Evolutionary conservation across 2,113 vertebrate species (phyloP).

Genomic region (Sorex fumeus): DNA sequence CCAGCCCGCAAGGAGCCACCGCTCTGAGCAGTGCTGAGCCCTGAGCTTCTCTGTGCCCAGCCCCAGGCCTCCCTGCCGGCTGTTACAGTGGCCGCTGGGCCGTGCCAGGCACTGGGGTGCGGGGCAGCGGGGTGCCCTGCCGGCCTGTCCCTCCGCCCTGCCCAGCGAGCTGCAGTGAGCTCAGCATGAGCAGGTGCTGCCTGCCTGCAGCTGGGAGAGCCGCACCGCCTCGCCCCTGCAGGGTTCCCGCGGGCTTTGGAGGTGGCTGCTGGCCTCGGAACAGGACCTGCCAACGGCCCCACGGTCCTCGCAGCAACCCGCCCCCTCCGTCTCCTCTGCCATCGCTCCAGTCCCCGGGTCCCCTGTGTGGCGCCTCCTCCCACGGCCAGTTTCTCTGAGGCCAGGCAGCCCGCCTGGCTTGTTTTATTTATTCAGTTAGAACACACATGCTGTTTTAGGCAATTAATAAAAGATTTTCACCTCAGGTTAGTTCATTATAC

Average conservation of each 20-base stretch:
- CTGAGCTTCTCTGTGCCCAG: not conserved
- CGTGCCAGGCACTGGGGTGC: too few relatives aligned
- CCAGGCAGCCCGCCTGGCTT: not conserved
- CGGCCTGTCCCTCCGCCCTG: not conserved
- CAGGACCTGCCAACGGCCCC: too few relatives aligned
- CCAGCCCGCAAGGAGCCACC: not conserved
- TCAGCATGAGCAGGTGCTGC: too few relatives aligned
- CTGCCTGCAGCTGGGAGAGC: too few relatives aligned
- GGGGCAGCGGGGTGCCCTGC: not conserved
- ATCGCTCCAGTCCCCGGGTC: not conserved
- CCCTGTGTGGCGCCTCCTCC: not conserved
- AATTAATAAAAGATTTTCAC: slow-evolving; percentile 46
- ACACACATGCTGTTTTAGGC: not conserved
- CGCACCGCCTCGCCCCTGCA: too few relatives aligned
- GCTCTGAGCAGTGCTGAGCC: too few relatives aligned
- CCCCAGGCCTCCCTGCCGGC: not conserved
- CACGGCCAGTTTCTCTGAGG: not conserved
- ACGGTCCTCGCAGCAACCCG: too few relatives aligned
- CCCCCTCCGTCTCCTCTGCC: too few relatives aligned
- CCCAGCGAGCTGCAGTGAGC: too few relatives aligned
- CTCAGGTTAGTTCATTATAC: slow-evolving; percentile 10
- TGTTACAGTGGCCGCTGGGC: too few relatives aligned
- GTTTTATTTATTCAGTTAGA: slow-evolving; percentile 20
- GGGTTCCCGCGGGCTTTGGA: too few relatives aligned
- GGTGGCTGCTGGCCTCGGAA: too few relatives aligned